These are phyloP conservation scores for Gymnogyps californianus DNA, from an alignment of 2,113 vertebrate species.

Conservation along the genomic window DNA sequence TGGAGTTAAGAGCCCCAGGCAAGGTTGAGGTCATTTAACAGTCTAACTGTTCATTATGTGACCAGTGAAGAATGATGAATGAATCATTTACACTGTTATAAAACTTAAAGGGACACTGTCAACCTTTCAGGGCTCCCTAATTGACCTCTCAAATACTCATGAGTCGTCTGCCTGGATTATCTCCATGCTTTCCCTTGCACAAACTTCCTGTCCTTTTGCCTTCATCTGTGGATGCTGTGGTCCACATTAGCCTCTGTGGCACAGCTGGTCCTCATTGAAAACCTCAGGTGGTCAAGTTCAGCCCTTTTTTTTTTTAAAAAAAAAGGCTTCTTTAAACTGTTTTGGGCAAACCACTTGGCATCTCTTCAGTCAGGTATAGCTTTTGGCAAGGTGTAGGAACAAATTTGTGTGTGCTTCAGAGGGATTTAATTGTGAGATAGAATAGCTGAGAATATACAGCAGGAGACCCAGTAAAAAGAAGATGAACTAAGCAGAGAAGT, in stretches of 20 bases:
- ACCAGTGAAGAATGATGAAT: constrained; percentile 38
- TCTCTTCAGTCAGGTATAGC: background rate
- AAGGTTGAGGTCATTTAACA: constrained; percentile 29
- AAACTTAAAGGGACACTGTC: constrained; percentile 11
- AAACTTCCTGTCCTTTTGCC: background rate
- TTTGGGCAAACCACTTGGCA: background rate
- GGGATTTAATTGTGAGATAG: background rate
- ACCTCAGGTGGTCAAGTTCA: background rate
- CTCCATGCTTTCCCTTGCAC: background rate
- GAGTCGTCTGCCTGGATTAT: background rate
- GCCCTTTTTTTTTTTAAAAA: too few species aligned
- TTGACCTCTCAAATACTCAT: background rate
- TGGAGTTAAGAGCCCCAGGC: constrained; percentile 16
- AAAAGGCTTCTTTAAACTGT: background rate
- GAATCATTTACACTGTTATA: constrained; percentile 27
- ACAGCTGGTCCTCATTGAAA: background rate
- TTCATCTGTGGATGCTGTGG: background rate
- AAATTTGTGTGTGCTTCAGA: background rate
- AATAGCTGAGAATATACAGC: background rate
- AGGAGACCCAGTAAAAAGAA: background rate
- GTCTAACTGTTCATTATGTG: constrained; percentile 37
- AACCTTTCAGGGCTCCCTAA: constrained; percentile 16
- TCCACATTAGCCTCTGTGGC: background rate
- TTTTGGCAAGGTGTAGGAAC: background rate
- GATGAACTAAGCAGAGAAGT: background rate